phyloP scores from a whole-genome alignment of 2,888 invertebrate species.

The Caenorhabditis japonica region DNA sequence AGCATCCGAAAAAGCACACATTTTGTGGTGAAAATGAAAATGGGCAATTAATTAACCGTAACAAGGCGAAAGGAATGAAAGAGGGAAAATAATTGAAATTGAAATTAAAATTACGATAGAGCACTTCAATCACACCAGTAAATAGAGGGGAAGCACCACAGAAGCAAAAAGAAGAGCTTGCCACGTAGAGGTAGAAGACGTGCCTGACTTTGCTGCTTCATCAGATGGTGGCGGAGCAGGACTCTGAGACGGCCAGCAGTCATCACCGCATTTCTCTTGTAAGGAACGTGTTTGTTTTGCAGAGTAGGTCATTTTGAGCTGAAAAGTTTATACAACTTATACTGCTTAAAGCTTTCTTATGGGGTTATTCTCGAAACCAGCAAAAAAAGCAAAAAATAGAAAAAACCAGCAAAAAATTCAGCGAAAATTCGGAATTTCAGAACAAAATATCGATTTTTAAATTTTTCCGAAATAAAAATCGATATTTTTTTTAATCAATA shows the following conservation, averaged over 20 bases:
- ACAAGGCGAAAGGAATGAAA: constrained; percentile 23
- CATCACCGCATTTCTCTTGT: constrained; percentile 72
- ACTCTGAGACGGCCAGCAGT: constrained; percentile 69
- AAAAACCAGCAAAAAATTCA: neutral
- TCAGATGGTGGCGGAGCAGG: constrained; percentile 35
- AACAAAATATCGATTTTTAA: no score
- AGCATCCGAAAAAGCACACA: no score
- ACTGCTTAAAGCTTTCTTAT: constrained; percentile 8
- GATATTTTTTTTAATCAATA: no score
- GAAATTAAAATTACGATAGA: neutral
- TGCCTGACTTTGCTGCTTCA: constrained; percentile 19
- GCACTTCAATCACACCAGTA: constrained; percentile 22
- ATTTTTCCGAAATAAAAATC: no score
- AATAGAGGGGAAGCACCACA: constrained; percentile 19
- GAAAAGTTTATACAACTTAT: constrained; percentile 20
- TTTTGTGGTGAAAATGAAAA: constrained; percentile 9
- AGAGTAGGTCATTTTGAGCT: constrained; percentile 72
- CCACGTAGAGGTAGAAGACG: constrained; percentile 21
- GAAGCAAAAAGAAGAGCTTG: constrained; percentile 12
- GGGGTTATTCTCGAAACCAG: neutral
- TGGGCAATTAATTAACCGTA: constrained; percentile 24
- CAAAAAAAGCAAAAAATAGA: neutral
- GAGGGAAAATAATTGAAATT: neutral
- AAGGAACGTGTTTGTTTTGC: constrained; percentile 66
- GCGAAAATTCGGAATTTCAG: no score